phyloP scores from a whole-genome alignment of 2,888 invertebrate species.

The Dicyrtoma fusca region DNA sequence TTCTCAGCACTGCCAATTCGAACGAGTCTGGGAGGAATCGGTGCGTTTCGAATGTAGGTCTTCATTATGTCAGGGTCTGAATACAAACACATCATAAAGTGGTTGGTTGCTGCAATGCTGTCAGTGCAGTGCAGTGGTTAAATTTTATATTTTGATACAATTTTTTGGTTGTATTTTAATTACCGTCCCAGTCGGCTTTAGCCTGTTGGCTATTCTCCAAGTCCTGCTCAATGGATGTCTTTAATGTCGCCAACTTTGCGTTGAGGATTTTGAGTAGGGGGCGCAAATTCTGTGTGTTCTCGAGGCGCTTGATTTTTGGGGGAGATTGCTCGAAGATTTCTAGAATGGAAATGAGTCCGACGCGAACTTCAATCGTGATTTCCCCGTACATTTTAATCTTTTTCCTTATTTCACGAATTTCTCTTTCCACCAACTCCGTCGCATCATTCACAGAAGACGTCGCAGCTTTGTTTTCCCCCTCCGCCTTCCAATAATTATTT shows the following conservation, averaged over 20 bases:
- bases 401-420: slow-evolving; percentile 35
- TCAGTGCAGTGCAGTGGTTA: no score
- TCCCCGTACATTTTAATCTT: slow-evolving; percentile 46
- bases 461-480: background rate
- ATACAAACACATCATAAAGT: no score
- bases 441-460: background rate
- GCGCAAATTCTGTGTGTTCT: no score
- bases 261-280: slow-evolving; percentile 35
- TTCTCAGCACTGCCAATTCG: slow-evolving; percentile 30
- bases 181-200: background rate
- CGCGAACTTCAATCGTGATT: slow-evolving; percentile 42
- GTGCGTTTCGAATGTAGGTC: slow-evolving; percentile 22
- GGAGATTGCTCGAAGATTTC: slow-evolving; percentile 39
- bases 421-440: background rate
- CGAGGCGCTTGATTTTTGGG: slow-evolving; percentile 37
- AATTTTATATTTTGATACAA: no score
- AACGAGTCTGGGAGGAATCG: slow-evolving; percentile 31
- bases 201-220: slow-evolving; percentile 14
- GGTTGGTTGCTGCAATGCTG: no score
- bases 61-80: background rate
- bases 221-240: slow-evolving; percentile 33
- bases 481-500: no score
- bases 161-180: no score
- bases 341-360: slow-evolving; percentile 46
- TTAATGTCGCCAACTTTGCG: slow-evolving; percentile 36